Evolutionary conservation across 2,888 invertebrate species (phyloP), one percentile per base, ranked within the genome.

Genomic region (Geotrupes spiniger): DNA sequence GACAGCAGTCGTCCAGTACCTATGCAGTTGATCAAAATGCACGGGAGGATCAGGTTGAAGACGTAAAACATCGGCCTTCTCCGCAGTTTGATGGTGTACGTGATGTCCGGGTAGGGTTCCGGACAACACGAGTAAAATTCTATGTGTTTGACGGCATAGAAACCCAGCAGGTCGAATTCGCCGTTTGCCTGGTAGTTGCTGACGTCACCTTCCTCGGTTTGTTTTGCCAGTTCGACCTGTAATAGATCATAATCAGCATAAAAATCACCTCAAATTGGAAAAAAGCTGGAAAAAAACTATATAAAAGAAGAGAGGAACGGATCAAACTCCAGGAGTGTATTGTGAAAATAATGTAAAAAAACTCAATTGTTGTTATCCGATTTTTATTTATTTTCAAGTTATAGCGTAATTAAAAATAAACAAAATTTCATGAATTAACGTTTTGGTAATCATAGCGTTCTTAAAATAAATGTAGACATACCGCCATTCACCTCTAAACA

Each of bases 121-220:
- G 85, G 79, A 63, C 89, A 90, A 70, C 89, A 90, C 1, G 86
- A 87, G 72, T 89, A 90, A 68, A 81, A 82, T 66, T 86, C 82
- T 49, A 85, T 78, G 72, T 88, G 84, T 55, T 84, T 80, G 52
- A 80, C 79, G 1, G 87, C 85, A 1, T 84, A 83, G 66, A 89
- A 89, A 66, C 85, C 84, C 53, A 88, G 80, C 57, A 93, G 74
- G 68, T 90, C 88, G 73, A 92, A 93, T 73, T 93, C 93, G 1
- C 91, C 91, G 70, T 92, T 93, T n/a, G 87, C 85, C 67, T 92
- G 90, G 72, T 92, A 93, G 75, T 92, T 92, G 58, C 87, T 87
- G 41, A 87, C 82, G 72, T 93, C 92, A 0, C 92, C 92, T 63
- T 85, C 83, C 64, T 88, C 85, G 42, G 86, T 85, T 64, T 88